Evolutionary conservation across 2,113 vertebrate species (phyloP), one percentile per base, ranked within the genome.

Genomic region (Stegastes partitus): DNA sequence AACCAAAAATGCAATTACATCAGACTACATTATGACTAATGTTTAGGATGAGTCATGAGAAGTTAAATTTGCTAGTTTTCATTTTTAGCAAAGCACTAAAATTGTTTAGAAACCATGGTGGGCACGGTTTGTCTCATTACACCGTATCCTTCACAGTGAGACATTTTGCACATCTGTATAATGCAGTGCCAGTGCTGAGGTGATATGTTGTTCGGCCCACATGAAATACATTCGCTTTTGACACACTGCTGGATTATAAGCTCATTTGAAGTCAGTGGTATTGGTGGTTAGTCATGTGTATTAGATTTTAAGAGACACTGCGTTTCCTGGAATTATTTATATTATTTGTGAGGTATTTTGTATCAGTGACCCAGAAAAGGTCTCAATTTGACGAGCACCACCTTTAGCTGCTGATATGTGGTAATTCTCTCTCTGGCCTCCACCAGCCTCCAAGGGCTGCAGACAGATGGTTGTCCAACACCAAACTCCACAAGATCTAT

Each of bases 391-490:
- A 45, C 11, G 62, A 16, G 73, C 18, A 73, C 31, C 44, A 73
- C 62, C 26, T 37, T 71, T 65, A 8, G 3, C 65, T 82, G 19
- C 28, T 1, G 25, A 10, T 56, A 16, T 68, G 61, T 76, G 31
- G 49, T n/a, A 37, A 81, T 56, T 68, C 62, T 65, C 61, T 23
- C 25, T 22, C 31, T 77, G 12, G 39, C n/a, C 53, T 64, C 75
- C 51, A 64, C 34, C 51, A 74, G 64, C 67, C 81, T 81, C 15
- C 28, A 59, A 82, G 82, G 61, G 61, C 44, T 51, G 39, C 34
- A 68, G 57, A 83, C 87, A 85, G 83, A 83, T 85, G 69, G 79
- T 63, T 59, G 54, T 72, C 69, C 64, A 72, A 82, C 73, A 87
- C 67, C 45, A 79, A 76, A 71, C 44, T 55, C 26, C 56, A 78